These are phyloP conservation scores for Ptiloglossa arizonensis DNA, from an alignment of 1,140 invertebrate species.

Conservation along the genomic window DNA sequence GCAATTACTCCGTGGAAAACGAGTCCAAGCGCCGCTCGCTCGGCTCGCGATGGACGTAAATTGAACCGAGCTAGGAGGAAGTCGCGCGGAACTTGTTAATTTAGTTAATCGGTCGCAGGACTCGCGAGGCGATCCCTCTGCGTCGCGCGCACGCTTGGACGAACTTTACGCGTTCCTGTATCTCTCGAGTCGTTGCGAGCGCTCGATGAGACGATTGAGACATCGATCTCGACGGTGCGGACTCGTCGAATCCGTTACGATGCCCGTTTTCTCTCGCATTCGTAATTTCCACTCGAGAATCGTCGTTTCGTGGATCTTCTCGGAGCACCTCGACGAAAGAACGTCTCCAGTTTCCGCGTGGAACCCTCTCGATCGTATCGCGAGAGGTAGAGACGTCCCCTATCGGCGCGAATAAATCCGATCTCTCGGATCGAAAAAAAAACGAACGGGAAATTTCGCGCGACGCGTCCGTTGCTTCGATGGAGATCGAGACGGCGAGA, in stretches of 20 bases:
- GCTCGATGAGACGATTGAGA: too few relatives aligned
- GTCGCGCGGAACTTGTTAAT: background rate
- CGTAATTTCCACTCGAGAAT: too few relatives aligned
- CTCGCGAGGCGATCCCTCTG: background rate
- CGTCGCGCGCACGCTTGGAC: background rate
- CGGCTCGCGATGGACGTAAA: background rate
- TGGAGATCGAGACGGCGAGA: too few relatives aligned
- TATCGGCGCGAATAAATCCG: background rate
- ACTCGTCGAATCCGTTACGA: background rate
- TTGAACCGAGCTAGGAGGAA: background rate
- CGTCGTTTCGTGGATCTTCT: too few relatives aligned
- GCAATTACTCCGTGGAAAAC: constrained; percentile 16
- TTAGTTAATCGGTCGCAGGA: background rate
- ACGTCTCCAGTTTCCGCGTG: too few relatives aligned
- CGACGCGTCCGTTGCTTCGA: constrained; percentile 8
- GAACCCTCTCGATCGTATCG: too few relatives aligned
- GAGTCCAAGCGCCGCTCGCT: background rate
- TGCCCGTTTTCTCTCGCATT: too few relatives aligned
- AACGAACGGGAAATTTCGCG: background rate
- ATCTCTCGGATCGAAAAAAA: background rate
- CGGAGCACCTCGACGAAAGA: too few relatives aligned
- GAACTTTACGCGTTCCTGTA: too few relatives aligned
- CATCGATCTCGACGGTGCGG: too few relatives aligned
- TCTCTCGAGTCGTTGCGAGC: too few relatives aligned
- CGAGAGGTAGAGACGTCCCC: too few relatives aligned